Base-by-base conservation (phyloP, 2,888 invertebrate species). In the Dynastes tityus region DNA sequence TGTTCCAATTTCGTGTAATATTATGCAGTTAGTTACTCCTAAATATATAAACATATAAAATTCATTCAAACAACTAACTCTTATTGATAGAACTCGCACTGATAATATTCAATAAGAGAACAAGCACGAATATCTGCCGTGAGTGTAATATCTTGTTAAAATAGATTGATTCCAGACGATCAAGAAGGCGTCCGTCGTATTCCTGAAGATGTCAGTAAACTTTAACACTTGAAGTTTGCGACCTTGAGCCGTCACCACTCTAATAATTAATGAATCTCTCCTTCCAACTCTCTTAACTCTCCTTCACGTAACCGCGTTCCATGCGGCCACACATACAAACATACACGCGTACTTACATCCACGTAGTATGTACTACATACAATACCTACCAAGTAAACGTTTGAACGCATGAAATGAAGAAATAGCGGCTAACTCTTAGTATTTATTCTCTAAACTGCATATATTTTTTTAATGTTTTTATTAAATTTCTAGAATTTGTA, bases 161-260 rank as follows among this genome's bases (percentile, higher is more conserved):
- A 29, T 32, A 29, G 37, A 73, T 73, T 40, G 73, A 73, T 73
- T 55, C 55, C 58, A 58, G 58, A 16, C 55, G 55, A 73, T 58
- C 16, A 29, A 29, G 63, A 8, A 58, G 22, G 16, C 40, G 58
- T 58, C 22, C 55, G 58, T 58, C 73, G 55, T 58, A 22, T 58
- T 58, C 58, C 58, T 58, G 58, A 58, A 55, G 83, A 83, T 84
- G 85, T 79, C 83, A 80, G 78, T 79, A 83, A 84, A 85, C 84
- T 84, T 85, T 83, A 82, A 86, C 87, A 87, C 86, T 79, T 76
- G 80, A 82, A 80, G 80, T 76, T 83, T 82, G 84, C 87, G 89
- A 89, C 89, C 90, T 89, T 90, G 90, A 88, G 84, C 82, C 81
- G 86, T 83, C 86, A 85, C 83, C 85, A 85, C 88, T 68, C 61